Base-by-base conservation (phyloP, 2,797 vertebrate genomes). In the Melanotaenia pygmaea region DNA sequence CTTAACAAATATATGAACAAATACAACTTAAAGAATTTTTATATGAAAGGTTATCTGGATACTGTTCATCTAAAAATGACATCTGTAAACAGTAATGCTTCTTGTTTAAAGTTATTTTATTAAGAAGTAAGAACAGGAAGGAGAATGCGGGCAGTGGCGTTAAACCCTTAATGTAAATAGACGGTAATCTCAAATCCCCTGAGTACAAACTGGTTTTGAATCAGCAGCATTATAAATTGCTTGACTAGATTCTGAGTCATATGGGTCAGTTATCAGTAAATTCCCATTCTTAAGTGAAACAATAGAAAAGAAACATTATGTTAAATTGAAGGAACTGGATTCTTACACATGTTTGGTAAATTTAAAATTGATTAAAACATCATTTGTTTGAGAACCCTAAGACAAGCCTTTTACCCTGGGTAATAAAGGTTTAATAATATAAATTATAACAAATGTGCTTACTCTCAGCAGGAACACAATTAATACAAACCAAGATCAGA, bases 81-180 rank as follows among this genome's bases (percentile, higher is more conserved):
- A 11, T 22, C 20, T 43, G 8, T 22, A 12, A 30, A 2, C 16
- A 47, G 16, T 30, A 28, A 24, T 13, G 32, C 59, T 51, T 22
- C 57, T 2, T 56, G 32, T 20, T n/a, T 2, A 12, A 56, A 22
- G 45, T 1, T 1, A 3, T 62, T 62, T 10, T 24, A 24, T 9
- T 32, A 53, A 63, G 30, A 64, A 26, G 34, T 37, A 35, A 30
- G 50, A 61, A 66, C 18, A 54, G 59, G 43, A 74, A 72, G 40
- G 16, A 70, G 24, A 24, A 9, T 4, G 10, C 4, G 0, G 68
- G 7, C 20, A 3, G 0, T 10, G 20, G 32, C 3, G 0, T 37
- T 45, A 0, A 58, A 20, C 0, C 0, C 13, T 14, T 35, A 14
- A 64, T 35, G 6, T 10, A 53, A 35, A 50, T 13, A 2, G 1